Evolutionary conservation across 2,888 invertebrate species (phyloP), one percentile per base, ranked within the genome.

Genomic region (Euplexia lucipara): DNA sequence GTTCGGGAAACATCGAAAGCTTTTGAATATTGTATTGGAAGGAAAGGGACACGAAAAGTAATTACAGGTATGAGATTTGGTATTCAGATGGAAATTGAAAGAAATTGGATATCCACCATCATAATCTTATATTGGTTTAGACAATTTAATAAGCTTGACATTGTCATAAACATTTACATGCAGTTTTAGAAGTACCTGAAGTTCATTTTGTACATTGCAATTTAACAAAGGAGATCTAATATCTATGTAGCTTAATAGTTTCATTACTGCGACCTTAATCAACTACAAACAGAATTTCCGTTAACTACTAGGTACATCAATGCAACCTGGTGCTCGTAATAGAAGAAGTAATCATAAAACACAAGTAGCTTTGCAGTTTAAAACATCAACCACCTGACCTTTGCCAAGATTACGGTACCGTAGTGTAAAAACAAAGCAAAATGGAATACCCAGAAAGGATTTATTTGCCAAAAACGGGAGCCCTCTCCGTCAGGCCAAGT

Each of bases 391-490:
- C 3, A 12, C 9, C 56, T 60, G 52, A 58, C 59, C 53, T 72
- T 57, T 45, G 10, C 34, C 62, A 58, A 76, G 18, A 60, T 73
- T 41, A 73, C 69, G 53, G 69, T 77, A 71, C 56, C 22, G 22
- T 60, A 56, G 20, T 53, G 41, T 47, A 44, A 59, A 65, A 71
- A 70, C 71, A 75, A 68, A 67, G 54, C n/a, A 66, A 70, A 60
- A 64, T 57, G 10, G 45, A 34, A 61, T 52, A 60, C 65, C 51
- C 66, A 69, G 30, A 72, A 75, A 72, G 63, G 65, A 70, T 68
- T 75, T 74, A 57, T 81, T 81, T 81, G 48, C 75, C 49, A 32
- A 71, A 70, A 81, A 81, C 81, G 81, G 81, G 64, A 70, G 79
- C 69, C 69, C 48, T 62, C 49, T 16, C 53, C 18, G 62, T 48